Conservation (phyloP, 2,797 vertebrate genomes). For the Rachycentron canadum region DNA sequence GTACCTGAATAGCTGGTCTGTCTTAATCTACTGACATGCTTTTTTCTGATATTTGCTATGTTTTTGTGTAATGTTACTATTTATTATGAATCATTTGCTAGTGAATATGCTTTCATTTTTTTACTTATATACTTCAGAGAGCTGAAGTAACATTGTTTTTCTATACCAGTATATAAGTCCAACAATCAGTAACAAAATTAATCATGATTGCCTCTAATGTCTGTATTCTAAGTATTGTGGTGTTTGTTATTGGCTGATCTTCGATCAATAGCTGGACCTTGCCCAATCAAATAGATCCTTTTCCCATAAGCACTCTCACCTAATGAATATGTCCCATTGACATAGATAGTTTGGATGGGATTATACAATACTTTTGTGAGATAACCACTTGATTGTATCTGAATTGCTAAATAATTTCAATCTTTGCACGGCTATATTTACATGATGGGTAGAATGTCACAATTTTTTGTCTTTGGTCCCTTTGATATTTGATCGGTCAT, state of each 20-base stretch:
- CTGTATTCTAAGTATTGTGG: slow-evolving; percentile 81
- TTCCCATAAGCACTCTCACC: slow-evolving; percentile 48
- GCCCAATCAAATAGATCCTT: slow-evolving; percentile 63
- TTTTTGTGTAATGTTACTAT: slow-evolving; percentile 80
- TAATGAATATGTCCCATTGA: slow-evolving; percentile 54
- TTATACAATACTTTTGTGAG: slow-evolving; percentile 55
- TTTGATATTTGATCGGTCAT: slow-evolving; percentile 82
- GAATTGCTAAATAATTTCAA: slow-evolving; percentile 62
- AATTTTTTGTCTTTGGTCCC: slow-evolving; percentile 68
- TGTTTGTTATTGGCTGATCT: slow-evolving; percentile 79
- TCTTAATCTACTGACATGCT: slow-evolving; percentile 74
- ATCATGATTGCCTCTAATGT: slow-evolving; percentile 75
- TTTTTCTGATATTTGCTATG: slow-evolving; percentile 77
- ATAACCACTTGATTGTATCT: slow-evolving; percentile 75
- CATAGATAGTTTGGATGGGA: slow-evolving; percentile 54
- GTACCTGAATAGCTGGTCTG: slow-evolving; percentile 61
- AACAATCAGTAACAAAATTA: slow-evolving; percentile 64
- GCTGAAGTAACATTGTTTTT: slow-evolving; percentile 71
- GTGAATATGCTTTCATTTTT: slow-evolving; percentile 70
- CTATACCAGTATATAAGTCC: slow-evolving; percentile 64
- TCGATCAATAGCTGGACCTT: slow-evolving; percentile 75
- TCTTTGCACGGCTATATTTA: slow-evolving; percentile 78
- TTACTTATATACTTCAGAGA: slow-evolving; percentile 64
- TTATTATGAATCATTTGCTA: slow-evolving; percentile 82
- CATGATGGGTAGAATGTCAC: slow-evolving; percentile 74